Evolutionary conservation across 2,113 vertebrate genomes (phyloP).

Genomic region (Hylia prasina): DNA sequence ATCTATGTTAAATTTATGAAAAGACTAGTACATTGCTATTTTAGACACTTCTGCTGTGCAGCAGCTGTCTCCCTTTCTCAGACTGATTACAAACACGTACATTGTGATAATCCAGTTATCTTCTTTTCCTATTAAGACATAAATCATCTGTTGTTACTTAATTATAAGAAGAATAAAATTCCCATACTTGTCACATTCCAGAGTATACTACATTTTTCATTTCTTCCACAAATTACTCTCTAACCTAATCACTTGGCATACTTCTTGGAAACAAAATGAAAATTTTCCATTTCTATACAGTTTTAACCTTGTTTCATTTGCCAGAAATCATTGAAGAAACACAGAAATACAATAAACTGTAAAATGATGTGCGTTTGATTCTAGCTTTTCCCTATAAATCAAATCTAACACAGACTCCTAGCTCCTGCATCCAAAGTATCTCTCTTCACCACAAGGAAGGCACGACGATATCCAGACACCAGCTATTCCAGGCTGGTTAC

Average conservation of each 20-base stretch:
- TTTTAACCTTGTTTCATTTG: not conserved
- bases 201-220: not conserved
- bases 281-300: not conserved
- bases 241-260: not conserved
- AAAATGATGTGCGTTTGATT: not conserved
- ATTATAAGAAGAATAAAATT: not conserved
- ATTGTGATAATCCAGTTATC: not conserved
- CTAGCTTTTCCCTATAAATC: not conserved
- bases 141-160: not conserved
- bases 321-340: not conserved
- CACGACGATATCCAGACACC: not conserved
- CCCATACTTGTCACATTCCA: not conserved
- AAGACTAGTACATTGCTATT: not conserved
- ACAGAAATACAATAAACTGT: not conserved
- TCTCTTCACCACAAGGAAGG: not conserved
- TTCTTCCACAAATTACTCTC: not conserved
- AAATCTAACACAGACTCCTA: not conserved
- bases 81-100: not conserved
- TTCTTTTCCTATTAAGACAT: not conserved
- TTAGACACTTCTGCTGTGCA: not conserved
- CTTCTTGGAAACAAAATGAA: not conserved
- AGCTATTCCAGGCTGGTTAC: not conserved
- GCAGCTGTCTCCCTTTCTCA: not conserved
- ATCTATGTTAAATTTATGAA: not conserved
- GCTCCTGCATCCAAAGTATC: not conserved